Base-by-base conservation (phyloP, 2,797 vertebrate species). In the Tolypeutes matacus region DNA sequence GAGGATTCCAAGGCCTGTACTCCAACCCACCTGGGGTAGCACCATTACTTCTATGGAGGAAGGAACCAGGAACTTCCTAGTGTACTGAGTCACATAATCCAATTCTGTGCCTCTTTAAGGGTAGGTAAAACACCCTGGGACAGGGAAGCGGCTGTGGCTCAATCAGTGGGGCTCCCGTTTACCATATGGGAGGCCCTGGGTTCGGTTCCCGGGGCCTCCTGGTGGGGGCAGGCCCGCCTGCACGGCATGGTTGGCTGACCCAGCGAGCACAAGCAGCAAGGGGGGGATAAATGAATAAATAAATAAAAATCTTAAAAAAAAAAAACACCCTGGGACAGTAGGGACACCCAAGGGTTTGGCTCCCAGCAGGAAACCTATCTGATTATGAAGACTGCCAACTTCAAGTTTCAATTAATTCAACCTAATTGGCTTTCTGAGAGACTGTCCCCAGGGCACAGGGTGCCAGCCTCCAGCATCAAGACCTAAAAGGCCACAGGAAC, bases 401-500 rank as follows among this genome's bases (percentile, higher is more conserved):
- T 53, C 80, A 77, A 17, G 12, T 7, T 92, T 95, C 89, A 93
- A 86, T 94, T 91, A 96, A 51, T 49, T 31, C 51, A 27, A 62
- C 21, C 69, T 95, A 92, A 94, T 83, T 94, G 46, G 49, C 58
- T 64, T 58, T 31, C 73, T 27, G 77, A 80, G 95, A 95, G 25
- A 27, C 75, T 85, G 46, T 91, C 75, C 75, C 89, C 56, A 85
- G 89, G 69, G 82, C 29, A 82, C 56, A 88, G 34, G 18, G 34
- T 15, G 23, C 36, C 92, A 90, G 21, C 31, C 77, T 49, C 60
- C 21, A 77, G 46, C 46, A 80, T 36, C 58, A 65, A 53, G 62
- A 39, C 27, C 56, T 65, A 65, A 85, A 75, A 75, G 84, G 77
- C 29, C 17, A 87, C 51, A 53, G 76, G 56, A 29, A 81, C 34